Conservation (phyloP, 2,888 invertebrate species). For the Taphrorychus bicolor region DNA sequence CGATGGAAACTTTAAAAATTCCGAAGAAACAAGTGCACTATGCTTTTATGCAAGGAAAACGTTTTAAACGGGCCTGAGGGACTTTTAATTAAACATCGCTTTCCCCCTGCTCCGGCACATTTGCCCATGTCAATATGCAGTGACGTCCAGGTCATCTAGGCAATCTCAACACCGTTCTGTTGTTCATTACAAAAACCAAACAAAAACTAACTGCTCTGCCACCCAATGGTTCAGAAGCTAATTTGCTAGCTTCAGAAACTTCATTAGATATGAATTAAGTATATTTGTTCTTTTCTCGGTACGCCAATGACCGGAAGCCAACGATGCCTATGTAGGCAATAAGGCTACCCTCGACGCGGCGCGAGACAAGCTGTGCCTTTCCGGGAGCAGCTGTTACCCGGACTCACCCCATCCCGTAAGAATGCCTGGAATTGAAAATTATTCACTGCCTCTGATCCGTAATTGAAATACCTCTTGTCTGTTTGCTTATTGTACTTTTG, state of each 20-base stretch:
- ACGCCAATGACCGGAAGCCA: neutral
- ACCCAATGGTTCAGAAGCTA: too few species aligned
- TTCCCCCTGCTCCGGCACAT: constrained; percentile 47
- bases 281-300: neutral
- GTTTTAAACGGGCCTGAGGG: constrained; percentile 57
- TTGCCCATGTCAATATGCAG: constrained; percentile 55
- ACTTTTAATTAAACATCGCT: constrained; percentile 60
- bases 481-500: constrained; percentile 52
- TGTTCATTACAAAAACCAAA: neutral
- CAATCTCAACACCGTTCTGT: neutral
- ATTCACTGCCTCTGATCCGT: constrained; percentile 52
- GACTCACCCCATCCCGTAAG: constrained; percentile 44
- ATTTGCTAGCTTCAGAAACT: too few species aligned
- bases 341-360: constrained; percentile 33
- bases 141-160: constrained; percentile 54
- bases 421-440: constrained; percentile 53
- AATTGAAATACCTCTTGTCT: constrained; percentile 55
- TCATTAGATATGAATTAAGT: neutral
- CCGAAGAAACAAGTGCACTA: constrained; percentile 50
- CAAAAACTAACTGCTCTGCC: neutral
- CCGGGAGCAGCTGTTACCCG: constrained; percentile 53
- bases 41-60: constrained; percentile 50
- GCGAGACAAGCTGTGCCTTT: constrained; percentile 47
- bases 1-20: constrained; percentile 35
- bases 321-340: constrained; percentile 28